Evolutionary conservation across 2,113 vertebrate genomes (phyloP).

Genomic region (Serinus canaria): DNA sequence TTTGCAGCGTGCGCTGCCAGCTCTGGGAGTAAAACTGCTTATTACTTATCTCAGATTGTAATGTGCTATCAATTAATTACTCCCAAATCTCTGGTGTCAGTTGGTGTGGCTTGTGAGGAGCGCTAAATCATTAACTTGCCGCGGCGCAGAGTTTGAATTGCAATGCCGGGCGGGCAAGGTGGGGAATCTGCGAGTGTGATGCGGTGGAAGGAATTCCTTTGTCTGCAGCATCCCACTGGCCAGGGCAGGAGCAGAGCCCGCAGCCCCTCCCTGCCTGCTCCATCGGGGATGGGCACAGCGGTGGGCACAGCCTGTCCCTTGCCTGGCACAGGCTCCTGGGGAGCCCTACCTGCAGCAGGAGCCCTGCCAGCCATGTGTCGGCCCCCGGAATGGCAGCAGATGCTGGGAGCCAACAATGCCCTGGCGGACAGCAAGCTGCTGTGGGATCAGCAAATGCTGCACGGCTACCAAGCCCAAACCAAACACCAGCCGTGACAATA

Average conservation of each 20-base stretch:
- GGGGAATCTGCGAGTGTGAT: conserved; percentile 62
- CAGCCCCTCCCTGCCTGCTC: neutral
- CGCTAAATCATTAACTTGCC: conserved; percentile 68
- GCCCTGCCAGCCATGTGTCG: conserved; percentile 7
- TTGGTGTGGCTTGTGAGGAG: conserved; percentile 38
- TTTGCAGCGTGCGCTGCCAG: neutral
- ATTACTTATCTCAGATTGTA: conserved; percentile 53
- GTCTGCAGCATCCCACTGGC: neutral
- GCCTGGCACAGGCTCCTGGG: conserved; percentile 13
- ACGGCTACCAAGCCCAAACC: neutral
- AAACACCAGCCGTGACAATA: neutral
- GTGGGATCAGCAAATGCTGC: neutral
- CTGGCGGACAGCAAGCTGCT: conserved; percentile 11
- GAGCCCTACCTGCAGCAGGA: conserved; percentile 55
- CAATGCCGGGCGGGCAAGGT: conserved; percentile 5
- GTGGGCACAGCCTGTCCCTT: neutral
- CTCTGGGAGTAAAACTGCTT: conserved; percentile 15
- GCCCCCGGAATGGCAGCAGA: conserved; percentile 27
- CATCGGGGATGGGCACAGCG: neutral
- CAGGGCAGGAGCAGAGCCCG: neutral
- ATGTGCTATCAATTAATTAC: conserved; percentile 70
- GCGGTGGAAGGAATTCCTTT: conserved; percentile 30
- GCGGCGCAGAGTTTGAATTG: conserved; percentile 41
- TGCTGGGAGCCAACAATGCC: conserved; percentile 16
- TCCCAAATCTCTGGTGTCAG: conserved; percentile 27